Evolutionary conservation across 2,888 invertebrate species (phyloP).

Genomic region (Drosophila trichaetosa): DNA sequence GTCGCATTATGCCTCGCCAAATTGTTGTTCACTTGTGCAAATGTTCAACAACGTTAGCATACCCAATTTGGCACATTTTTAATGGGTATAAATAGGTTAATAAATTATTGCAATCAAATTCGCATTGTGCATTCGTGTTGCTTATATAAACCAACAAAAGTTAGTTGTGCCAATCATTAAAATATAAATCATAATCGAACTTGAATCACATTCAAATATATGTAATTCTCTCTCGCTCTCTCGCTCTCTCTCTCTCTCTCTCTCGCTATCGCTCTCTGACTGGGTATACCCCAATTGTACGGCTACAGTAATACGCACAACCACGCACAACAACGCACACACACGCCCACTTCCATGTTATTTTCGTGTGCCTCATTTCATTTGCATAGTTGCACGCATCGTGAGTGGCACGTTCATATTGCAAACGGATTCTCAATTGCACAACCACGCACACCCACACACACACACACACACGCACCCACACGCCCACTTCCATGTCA

Average conservation of each 20-base stretch:
- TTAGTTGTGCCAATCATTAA: not conserved
- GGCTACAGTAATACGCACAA: not conserved
- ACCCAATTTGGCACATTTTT: not conserved
- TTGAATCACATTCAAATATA: not conserved
- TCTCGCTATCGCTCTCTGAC: not conserved
- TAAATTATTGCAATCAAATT: constrained; percentile 19
- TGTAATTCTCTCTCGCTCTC: not conserved
- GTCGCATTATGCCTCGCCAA: not conserved
- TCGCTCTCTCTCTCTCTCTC: too few relatives aligned
- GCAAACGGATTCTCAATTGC: not conserved
- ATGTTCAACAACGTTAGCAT: not conserved
- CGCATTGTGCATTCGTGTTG: not conserved
- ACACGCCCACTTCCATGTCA: not conserved
- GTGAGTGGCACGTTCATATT: constrained; percentile 2
- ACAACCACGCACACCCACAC: not conserved
- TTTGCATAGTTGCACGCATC: constrained; percentile 4
- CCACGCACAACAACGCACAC: not conserved
- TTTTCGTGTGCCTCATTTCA: constrained; percentile 5
- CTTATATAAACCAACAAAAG: not conserved
- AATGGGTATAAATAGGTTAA: constrained; percentile 4
- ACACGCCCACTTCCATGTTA: not conserved
- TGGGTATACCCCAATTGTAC: constrained; percentile 1
- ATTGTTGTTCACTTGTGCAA: not conserved
- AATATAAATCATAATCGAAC: not conserved
- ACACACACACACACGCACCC: too few relatives aligned